These are phyloP conservation scores for Apamea crenata DNA, from an alignment of 2,888 invertebrate species.

Conservation along the genomic window DNA sequence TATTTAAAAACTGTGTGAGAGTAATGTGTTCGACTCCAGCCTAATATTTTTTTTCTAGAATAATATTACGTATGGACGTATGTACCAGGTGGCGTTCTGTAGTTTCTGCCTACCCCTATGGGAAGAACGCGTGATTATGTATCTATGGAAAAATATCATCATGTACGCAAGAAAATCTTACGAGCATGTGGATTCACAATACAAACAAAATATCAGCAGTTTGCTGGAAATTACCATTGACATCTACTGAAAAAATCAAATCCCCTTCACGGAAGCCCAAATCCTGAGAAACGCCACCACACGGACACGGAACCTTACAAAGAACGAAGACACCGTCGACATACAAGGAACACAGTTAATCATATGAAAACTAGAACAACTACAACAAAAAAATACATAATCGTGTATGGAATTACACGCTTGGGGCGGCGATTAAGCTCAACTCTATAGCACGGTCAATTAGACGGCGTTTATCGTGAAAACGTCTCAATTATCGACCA, in stretches of 20 bases:
- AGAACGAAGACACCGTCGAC: slow-evolving; percentile 25
- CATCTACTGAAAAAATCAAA: too few relatives aligned
- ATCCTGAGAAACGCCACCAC: not conserved
- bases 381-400: slow-evolving; percentile 68
- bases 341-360: slow-evolving; percentile 69
- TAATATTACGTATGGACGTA: too few relatives aligned
- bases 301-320: slow-evolving; percentile 34
- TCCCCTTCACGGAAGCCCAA: not conserved
- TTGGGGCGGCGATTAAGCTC: slow-evolving; percentile 71
- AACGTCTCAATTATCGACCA: slow-evolving; percentile 80
- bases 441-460: slow-evolving; percentile 75
- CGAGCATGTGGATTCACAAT: too few relatives aligned
- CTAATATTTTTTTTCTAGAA: not conserved
- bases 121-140: too few relatives aligned
- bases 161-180: not conserved
- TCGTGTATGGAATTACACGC: slow-evolving; percentile 77
- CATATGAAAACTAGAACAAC: slow-evolving; percentile 75
- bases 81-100: too few relatives aligned
- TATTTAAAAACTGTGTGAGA: not conserved
- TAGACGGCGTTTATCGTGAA: slow-evolving; percentile 77
- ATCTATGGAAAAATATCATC: not conserved
- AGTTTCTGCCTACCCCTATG: too few relatives aligned
- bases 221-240: not conserved
- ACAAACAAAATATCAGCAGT: not conserved
- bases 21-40: too few relatives aligned